Evolutionary conservation across 2,113 vertebrate species (phyloP).

Genomic region (Pelodiscus sinensis): DNA sequence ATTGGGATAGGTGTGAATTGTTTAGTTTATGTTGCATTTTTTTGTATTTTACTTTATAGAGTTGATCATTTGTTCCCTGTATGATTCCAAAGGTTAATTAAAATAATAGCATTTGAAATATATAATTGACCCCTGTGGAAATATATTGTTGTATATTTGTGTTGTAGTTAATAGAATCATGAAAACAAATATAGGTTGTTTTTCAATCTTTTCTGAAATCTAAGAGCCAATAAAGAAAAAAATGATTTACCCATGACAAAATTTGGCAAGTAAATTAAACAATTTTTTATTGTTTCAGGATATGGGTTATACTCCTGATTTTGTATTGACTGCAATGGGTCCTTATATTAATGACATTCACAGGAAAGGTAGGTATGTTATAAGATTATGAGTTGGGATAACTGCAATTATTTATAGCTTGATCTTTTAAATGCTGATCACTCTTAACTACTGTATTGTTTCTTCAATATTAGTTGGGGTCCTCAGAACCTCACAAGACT

Average conservation of each 20-base stretch:
- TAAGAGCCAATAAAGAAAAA: accelerated
- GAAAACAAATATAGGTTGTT: accelerated
- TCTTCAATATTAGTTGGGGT: neutral
- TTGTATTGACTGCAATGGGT: conserved; percentile 82
- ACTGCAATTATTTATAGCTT: neutral
- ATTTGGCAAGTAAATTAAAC: neutral
- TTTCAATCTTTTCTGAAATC: neutral
- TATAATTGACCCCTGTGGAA: accelerated
- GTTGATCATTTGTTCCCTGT: neutral
- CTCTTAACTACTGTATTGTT: neutral
- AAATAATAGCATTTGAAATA: neutral
- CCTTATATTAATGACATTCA: conserved; percentile 88
- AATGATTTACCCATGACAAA: accelerated
- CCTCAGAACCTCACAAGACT: neutral
- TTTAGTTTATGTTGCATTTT: neutral
- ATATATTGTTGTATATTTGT: neutral
- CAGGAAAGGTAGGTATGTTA: conserved; percentile 85
- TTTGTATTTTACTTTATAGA: neutral
- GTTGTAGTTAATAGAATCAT: accelerated
- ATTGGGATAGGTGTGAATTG: neutral
- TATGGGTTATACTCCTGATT: conserved; percentile 87
- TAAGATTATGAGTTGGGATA: neutral
- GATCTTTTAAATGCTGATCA: neutral
- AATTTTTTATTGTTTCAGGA: conserved; percentile 73
- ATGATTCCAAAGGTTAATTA: neutral